Evolutionary conservation across 2,113 vertebrate species (phyloP).

Genomic region (Ciconia stormi): DNA sequence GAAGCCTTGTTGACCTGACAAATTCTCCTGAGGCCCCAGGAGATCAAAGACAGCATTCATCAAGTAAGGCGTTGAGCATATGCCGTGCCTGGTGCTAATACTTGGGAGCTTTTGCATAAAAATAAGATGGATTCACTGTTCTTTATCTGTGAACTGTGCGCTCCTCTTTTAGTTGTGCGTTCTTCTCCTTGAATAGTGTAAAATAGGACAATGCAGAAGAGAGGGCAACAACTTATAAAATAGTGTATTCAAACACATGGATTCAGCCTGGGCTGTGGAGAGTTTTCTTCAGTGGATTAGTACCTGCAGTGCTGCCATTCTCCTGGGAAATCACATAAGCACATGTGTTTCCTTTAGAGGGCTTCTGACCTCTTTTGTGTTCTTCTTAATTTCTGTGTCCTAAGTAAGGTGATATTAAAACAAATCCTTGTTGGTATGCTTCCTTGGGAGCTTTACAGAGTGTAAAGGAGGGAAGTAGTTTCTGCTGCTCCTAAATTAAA

Average conservation of each 20-base stretch:
- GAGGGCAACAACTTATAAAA: neutral
- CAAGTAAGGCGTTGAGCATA: neutral
- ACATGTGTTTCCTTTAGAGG: neutral
- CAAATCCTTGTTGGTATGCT: neutral
- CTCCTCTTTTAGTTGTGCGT: neutral
- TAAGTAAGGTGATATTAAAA: conserved; percentile 26
- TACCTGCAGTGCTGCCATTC: neutral
- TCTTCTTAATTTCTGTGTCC: conserved; percentile 19
- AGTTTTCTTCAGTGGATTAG: neutral
- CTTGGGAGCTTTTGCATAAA: neutral
- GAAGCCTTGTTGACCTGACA: neutral
- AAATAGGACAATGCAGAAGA: neutral
- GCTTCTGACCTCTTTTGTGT: conserved; percentile 47
- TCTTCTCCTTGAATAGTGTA: neutral
- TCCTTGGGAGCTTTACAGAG: neutral
- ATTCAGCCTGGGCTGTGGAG: neutral
- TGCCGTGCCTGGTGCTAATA: neutral
- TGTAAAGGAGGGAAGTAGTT: neutral
- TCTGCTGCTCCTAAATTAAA: conserved; percentile 3
- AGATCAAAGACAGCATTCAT: neutral
- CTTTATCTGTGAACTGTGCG: neutral
- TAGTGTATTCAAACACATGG: neutral
- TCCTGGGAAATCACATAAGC: conserved; percentile 16
- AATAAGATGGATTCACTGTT: neutral
- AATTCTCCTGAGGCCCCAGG: neutral